A percentile compares a stretch with the other conserved stretches of the same genome.
Conservation (phyloP, 2,888 invertebrate species). For the Eremobia ochroleuca region DNA sequence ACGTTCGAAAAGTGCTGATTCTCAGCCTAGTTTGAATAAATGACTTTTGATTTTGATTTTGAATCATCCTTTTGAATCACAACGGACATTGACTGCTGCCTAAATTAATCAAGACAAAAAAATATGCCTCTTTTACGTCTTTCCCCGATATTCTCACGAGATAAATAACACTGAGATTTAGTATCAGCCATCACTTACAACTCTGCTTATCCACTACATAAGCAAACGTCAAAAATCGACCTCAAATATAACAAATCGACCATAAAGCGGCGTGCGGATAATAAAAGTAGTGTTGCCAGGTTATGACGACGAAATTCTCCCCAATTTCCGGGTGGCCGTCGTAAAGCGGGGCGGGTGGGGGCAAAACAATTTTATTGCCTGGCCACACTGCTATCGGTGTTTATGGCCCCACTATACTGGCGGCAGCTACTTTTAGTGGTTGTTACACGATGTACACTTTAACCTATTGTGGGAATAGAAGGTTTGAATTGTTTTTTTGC, state of each 20-base stretch:
- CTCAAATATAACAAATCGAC: slow-evolving; percentile 67
- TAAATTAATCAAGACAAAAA: slow-evolving; percentile 7
- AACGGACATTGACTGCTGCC: background rate
- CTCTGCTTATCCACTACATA: slow-evolving; percentile 10
- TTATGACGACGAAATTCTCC: slow-evolving; percentile 66
- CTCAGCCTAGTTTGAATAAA: too few relatives aligned
- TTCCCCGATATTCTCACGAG: background rate
- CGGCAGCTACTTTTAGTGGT: slow-evolving; percentile 60
- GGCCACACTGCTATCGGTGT: slow-evolving; percentile 65
- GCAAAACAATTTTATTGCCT: slow-evolving; percentile 71
- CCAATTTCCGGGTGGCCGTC: slow-evolving; percentile 70
- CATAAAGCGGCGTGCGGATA: slow-evolving; percentile 61
- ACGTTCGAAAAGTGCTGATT: too few relatives aligned
- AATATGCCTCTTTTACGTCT: background rate
- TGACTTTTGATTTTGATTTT: too few relatives aligned
- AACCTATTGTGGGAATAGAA: slow-evolving; percentile 41
- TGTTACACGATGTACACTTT: slow-evolving; percentile 49
- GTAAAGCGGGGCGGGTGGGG: slow-evolving; percentile 67
- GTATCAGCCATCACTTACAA: slow-evolving; percentile 12
- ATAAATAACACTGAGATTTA: slow-evolving; percentile 17
- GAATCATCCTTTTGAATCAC: background rate
- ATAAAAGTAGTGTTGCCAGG: slow-evolving; percentile 70
- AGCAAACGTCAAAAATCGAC: slow-evolving; percentile 42
- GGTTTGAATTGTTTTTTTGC: slow-evolving; percentile 6
- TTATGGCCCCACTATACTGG: slow-evolving; percentile 59